phyloP scores from a whole-genome alignment of 2,888 invertebrate species.

The Lasioglossum oenotherae region DNA sequence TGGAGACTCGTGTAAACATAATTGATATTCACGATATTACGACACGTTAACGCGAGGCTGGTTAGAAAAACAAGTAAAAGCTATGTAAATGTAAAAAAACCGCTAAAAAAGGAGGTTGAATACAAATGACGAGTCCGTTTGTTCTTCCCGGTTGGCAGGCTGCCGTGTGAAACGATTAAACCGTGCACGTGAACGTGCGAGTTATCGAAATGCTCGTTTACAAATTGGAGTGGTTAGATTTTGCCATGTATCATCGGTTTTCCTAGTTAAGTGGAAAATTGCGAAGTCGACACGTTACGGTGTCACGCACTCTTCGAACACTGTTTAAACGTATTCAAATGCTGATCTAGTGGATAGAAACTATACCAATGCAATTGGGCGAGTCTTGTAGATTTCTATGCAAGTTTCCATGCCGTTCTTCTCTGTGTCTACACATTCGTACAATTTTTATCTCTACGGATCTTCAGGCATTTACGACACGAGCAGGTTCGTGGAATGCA shows the following conservation, averaged over 20 bases:
- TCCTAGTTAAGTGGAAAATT: background rate
- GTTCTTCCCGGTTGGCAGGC: background rate
- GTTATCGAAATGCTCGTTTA: background rate
- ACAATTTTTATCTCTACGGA: too few relatives aligned
- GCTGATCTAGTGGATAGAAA: background rate
- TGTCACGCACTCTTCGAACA: background rate
- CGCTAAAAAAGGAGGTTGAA: background rate
- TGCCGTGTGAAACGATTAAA: background rate
- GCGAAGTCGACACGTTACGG: too few relatives aligned
- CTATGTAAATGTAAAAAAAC: background rate
- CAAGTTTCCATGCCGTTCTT: too few relatives aligned
- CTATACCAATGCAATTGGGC: too few relatives aligned
- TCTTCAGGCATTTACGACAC: too few relatives aligned
- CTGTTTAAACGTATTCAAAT: background rate
- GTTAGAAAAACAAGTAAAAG: conserved; percentile 3
- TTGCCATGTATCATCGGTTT: background rate
- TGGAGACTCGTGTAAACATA: background rate
- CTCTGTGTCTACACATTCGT: too few relatives aligned
- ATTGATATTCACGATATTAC: background rate
- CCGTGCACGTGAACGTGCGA: background rate
- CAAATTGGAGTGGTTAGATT: background rate
- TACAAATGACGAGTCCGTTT: background rate
- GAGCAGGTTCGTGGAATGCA: too few relatives aligned
- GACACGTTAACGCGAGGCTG: background rate
- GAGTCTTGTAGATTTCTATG: too few relatives aligned